Percentiles rank a stretch among this genome's conserved stretches.
Evolutionary conservation across 2,888 invertebrate species (phyloP).

Genomic region (Gryllus longicercus): DNA sequence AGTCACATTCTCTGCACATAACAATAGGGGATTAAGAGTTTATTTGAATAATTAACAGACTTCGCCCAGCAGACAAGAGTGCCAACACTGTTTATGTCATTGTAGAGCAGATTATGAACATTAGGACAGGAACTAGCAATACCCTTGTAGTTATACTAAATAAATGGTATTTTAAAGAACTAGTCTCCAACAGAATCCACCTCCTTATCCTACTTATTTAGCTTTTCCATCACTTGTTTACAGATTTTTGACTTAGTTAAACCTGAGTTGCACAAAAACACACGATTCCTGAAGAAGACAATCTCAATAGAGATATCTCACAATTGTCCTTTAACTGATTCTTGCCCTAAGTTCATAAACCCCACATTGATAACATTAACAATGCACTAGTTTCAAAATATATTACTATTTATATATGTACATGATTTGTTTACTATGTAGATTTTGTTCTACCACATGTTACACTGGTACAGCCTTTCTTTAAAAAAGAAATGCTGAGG

Average conservation of each 20-base stretch:
- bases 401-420: constrained; percentile 36
- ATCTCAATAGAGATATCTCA: not conserved
- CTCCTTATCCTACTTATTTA: no score
- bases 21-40: constrained; percentile 29
- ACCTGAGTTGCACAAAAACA: not conserved
- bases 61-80: constrained; percentile 28
- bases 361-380: constrained; percentile 28
- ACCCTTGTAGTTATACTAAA: not conserved
- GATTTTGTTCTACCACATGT: constrained; percentile 34
- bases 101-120: constrained; percentile 1
- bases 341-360: constrained; percentile 30
- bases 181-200: no score
- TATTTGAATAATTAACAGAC: constrained; percentile 28
- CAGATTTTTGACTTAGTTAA: no score
- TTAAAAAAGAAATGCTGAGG: constrained; percentile 25
- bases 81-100: not conserved
- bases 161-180: no score
- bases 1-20: constrained; percentile 33
- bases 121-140: constrained; percentile 18
- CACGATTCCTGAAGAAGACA: not conserved
- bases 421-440: constrained; percentile 27
- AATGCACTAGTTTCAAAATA: constrained; percentile 35
- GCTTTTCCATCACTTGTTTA: no score
- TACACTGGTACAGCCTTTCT: constrained; percentile 32
- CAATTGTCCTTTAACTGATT: constrained; percentile 22